Evolutionary conservation across 2,797 vertebrate species (phyloP).

Genomic region (Fistularia commersonii): DNA sequence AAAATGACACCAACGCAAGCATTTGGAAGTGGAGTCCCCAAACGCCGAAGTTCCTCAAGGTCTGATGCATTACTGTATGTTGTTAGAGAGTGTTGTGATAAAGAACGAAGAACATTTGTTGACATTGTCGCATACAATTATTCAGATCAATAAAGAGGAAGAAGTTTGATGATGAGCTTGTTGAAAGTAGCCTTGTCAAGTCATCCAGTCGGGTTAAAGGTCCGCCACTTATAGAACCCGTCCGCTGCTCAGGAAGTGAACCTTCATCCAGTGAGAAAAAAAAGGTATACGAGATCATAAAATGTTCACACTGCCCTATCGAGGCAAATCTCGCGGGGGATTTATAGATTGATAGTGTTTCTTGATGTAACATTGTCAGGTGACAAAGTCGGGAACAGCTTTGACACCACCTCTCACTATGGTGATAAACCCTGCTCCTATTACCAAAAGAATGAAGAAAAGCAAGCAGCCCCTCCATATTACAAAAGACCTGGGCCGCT

Average conservation of each 20-base stretch:
- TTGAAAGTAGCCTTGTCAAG: slow-evolving; percentile 96
- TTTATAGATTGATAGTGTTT: slow-evolving; percentile 1
- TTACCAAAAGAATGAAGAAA: slow-evolving; percentile 93
- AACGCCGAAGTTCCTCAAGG: slow-evolving; percentile 95
- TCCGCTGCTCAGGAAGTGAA: slow-evolving; percentile 87
- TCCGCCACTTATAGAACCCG: slow-evolving; percentile 82
- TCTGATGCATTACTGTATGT: slow-evolving; percentile 40
- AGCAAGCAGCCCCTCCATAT: slow-evolving; percentile 93
- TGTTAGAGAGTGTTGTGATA: no score
- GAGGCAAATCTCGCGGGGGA: neutral
- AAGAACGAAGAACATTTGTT: no score
- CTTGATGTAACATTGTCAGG: slow-evolving; percentile 55
- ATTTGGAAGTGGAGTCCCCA: slow-evolving; percentile 83
- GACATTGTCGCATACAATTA: no score
- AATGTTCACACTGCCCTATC: neutral
- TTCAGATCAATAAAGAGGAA: slow-evolving; percentile 93
- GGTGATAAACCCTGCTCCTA: slow-evolving; percentile 77
- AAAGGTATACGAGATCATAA: slow-evolving; percentile 73
- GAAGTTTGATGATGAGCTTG: slow-evolving; percentile 96
- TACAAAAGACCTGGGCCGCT: slow-evolving; percentile 92
- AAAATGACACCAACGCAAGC: slow-evolving; percentile 85
- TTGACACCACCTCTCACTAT: slow-evolving; percentile 81
- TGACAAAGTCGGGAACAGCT: slow-evolving; percentile 80
- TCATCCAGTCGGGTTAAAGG: slow-evolving; percentile 92
- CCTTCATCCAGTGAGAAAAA: slow-evolving; percentile 90